phyloP scores from a whole-genome alignment of 2,888 invertebrate species.

The Orthosia cruda region DNA sequence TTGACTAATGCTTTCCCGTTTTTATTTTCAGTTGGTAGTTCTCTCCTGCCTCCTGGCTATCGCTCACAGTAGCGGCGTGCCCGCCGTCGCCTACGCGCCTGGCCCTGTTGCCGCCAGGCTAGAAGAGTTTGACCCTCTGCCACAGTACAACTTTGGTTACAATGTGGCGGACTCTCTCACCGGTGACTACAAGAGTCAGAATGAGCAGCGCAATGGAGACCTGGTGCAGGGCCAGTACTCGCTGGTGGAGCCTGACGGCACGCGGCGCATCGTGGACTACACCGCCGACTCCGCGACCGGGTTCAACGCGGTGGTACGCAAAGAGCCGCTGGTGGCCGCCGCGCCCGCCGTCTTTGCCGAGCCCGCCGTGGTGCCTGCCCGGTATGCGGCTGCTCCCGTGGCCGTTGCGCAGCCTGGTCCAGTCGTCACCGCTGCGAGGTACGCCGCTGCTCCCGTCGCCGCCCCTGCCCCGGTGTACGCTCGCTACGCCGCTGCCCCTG shows the following conservation, averaged over 20 bases:
- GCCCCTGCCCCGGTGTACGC: slow-evolving; percentile 38
- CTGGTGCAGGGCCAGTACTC: slow-evolving; percentile 88
- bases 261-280: slow-evolving; percentile 85
- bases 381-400: slow-evolving; percentile 61
- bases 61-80: slow-evolving; percentile 82
- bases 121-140: slow-evolving; percentile 90
- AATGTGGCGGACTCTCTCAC: slow-evolving; percentile 85
- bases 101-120: slow-evolving; percentile 72
- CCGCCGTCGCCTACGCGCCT: slow-evolving; percentile 78
- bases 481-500: slow-evolving; percentile 40
- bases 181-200: slow-evolving; percentile 86
- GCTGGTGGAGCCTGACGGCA: slow-evolving; percentile 84
- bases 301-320: slow-evolving; percentile 86
- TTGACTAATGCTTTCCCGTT: too few relatives aligned
- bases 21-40: slow-evolving; percentile 82
- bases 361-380: slow-evolving; percentile 69
- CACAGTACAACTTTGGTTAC: slow-evolving; percentile 91
- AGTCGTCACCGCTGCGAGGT: slow-evolving; percentile 71
- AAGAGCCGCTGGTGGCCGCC: slow-evolving; percentile 74
- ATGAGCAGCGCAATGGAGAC: slow-evolving; percentile 90
- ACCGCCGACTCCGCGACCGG: slow-evolving; percentile 84
- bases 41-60: slow-evolving; percentile 85
- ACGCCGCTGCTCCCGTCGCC: slow-evolving; percentile 70
- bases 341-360: slow-evolving; percentile 69
- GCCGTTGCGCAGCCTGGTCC: slow-evolving; percentile 54